Percentiles rank a stretch among this genome's conserved stretches.
Conservation (phyloP, 2,113 vertebrate genomes). For the Syngnathus scovelli region DNA sequence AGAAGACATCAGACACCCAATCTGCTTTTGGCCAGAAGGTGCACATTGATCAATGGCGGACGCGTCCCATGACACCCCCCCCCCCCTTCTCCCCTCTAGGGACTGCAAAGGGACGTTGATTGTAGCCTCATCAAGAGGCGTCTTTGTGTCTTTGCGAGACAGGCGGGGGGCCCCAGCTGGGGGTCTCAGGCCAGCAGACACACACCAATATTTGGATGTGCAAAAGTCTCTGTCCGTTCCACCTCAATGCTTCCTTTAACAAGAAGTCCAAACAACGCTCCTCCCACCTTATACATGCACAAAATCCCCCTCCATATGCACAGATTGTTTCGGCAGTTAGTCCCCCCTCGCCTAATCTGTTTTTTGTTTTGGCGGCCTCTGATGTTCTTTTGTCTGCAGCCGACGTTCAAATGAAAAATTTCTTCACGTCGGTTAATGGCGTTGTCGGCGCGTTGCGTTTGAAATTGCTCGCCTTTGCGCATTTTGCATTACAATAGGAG, state of each 20-base stretch:
- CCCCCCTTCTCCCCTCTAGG: constrained; percentile 18
- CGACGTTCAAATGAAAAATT: constrained; percentile 64
- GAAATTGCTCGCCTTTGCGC: constrained; percentile 50
- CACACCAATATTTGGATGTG: constrained; percentile 56
- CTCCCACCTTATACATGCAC: constrained; percentile 6
- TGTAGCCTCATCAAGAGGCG: constrained; percentile 29
- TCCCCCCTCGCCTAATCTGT: neutral
- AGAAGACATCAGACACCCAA: neutral
- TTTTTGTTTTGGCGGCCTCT: constrained; percentile 26
- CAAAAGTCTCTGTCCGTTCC: constrained; percentile 45
- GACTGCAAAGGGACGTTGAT: constrained; percentile 29
- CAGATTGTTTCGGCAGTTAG: constrained; percentile 46
- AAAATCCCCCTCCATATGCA: constrained; percentile 7
- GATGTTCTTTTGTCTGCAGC: constrained; percentile 59
- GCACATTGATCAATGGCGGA: constrained; percentile 37
- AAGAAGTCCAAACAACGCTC: constrained; percentile 27
- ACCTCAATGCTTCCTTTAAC: constrained; percentile 58
- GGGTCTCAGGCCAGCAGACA: constrained; percentile 51
- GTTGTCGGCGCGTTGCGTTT: constrained; percentile 52
- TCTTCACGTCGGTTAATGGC: constrained; percentile 63
- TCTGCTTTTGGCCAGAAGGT: constrained; percentile 19
- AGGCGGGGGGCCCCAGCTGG: constrained; percentile 39
- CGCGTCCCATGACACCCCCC: neutral
- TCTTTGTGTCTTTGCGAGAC: constrained; percentile 42
- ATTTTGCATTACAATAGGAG: constrained; percentile 69